Base-by-base conservation (phyloP, 2,888 invertebrate genomes). In the Trichopria drosophilae region DNA sequence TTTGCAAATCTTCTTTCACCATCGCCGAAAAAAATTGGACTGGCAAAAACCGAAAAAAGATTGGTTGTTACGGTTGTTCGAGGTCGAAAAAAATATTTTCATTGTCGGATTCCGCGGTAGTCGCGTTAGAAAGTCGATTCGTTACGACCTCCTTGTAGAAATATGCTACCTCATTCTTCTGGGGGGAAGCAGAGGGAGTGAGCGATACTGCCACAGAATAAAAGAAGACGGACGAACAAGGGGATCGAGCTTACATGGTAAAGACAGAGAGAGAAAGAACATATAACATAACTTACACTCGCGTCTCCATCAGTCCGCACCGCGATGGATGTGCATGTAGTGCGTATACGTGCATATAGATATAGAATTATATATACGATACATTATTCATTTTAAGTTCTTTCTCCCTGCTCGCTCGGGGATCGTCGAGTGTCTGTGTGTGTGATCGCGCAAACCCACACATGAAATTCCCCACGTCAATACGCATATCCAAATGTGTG, bases 331-430 rank as follows among this genome's bases (percentile, higher is more conserved):
- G 43, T 22, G 43, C 26, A 43, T 50, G 48, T 52, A 58, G 56
- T 61, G 59, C 59, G 50, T 57, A 53, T 52, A 55, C 57, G 51
- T 55, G 56, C 46, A 48, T 55, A 48, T 50, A 49, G 67, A 66
- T 71, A 68, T 71, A 64, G 66, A 69, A 75, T 75, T 75, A 75
- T 73, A 73, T 75, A 75, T 75, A 75, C 75, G 71, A 74, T 75
- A 75, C 75, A 75, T 75, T 75, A 75, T 75, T 75, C 75, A 75
- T 75, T 74, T 72, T 68, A 71, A 74, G 69, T 71, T 75, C 71
- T 73, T 74, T 73, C 72, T 71, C 69, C 68, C 67, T 69, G 69
- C 70, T 67, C 64, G 67, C 64, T 60, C 61, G 63, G 64, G 63
- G 64, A 43, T 28, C 39, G n/a, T n/a, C n/a, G n/a, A n/a, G n/a